phyloP scores from a whole-genome alignment of 2,888 invertebrate species.

The Sepioteuthis lessoniana region DNA sequence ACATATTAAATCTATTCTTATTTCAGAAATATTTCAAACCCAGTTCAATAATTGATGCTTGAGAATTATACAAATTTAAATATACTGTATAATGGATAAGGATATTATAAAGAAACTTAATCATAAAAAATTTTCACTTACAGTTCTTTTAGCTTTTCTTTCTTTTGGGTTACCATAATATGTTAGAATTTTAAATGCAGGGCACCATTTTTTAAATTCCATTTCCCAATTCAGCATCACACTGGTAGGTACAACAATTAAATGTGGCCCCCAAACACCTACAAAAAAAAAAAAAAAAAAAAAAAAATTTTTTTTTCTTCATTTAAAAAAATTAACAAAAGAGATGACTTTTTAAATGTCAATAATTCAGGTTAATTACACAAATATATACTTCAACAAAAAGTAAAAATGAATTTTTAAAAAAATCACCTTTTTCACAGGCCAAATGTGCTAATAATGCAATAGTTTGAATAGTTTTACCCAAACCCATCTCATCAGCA shows the following conservation, averaged over 20 bases:
- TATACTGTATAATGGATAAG: too few species aligned
- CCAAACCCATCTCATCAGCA: conserved; percentile 99
- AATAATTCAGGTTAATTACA: not conserved
- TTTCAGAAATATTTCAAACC: too few species aligned
- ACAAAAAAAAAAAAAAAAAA: conserved; percentile 42
- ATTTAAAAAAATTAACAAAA: too few species aligned
- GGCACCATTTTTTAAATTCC: conserved; percentile 99
- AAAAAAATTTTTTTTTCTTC: too few species aligned
- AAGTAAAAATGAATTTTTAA: not conserved
- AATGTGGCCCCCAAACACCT: conserved; percentile 97
- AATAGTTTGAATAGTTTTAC: conserved; percentile 97
- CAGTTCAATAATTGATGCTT: too few species aligned
- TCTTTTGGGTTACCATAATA: conserved; percentile 98
- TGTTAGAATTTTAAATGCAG: conserved; percentile 97
- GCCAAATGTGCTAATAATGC: conserved; percentile 94
- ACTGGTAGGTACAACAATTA: conserved; percentile 98
- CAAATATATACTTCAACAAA: not conserved
- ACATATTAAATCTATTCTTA: too few species aligned
- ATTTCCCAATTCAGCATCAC: conserved; percentile 99
- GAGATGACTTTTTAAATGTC: not conserved
- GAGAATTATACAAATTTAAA: too few species aligned
- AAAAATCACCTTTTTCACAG: conserved; percentile 69
- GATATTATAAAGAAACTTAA: not conserved
- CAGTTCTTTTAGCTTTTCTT: conserved; percentile 79
- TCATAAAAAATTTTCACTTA: conserved; percentile 54